A percentile compares a stretch with the other conserved stretches of the same genome.
Conservation (phyloP, 2,797 vertebrate species). For the Micrastur ruficollis region DNA sequence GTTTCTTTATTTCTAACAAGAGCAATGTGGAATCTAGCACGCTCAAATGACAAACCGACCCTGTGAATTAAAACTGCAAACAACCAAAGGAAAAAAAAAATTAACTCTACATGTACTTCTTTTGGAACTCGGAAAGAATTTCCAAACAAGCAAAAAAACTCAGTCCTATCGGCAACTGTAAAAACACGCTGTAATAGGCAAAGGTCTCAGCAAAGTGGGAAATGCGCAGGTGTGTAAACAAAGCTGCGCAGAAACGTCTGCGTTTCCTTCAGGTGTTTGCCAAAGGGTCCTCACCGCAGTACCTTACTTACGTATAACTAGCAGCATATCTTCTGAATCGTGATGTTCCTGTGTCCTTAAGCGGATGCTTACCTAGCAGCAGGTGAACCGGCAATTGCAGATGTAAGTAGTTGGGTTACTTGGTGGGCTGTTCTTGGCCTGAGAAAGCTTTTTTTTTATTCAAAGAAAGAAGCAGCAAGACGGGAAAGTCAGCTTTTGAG, state of each 20-base stretch:
- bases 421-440: neutral
- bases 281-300: neutral
- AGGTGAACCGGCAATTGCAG: neutral
- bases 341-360: neutral
- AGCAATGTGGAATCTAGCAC: neutral
- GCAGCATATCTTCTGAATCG: neutral
- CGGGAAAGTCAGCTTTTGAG: neutral
- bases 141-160: neutral
- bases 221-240: neutral
- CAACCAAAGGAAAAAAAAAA: neutral
- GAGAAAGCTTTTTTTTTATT: neutral
- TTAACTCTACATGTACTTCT: rapidly evolving
- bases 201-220: neutral
- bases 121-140: neutral
- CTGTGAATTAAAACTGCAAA: neutral
- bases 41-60: neutral
- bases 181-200: neutral
- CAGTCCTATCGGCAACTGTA: neutral
- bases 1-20: neutral
- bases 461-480: neutral
- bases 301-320: neutral
- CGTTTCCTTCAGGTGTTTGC: neutral
- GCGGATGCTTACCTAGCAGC: neutral
- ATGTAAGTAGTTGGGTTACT: neutral
- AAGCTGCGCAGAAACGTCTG: neutral